These are phyloP conservation scores for Cotesia glomerata DNA, from an alignment of 1,140 invertebrate species.

Conservation along the genomic window DNA sequence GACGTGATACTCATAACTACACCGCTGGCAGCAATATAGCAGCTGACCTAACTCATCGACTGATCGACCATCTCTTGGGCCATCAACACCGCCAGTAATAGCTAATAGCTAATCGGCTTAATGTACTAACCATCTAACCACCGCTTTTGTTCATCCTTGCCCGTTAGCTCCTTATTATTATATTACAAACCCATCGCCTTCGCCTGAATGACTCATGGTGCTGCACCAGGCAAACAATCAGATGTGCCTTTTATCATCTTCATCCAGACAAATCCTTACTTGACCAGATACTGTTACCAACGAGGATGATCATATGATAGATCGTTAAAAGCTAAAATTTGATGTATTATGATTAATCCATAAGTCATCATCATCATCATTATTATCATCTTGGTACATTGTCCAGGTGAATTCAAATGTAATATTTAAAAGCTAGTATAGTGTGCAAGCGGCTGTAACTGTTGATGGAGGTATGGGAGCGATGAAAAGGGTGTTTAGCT, in stretches of 20 bases:
- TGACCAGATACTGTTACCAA: no score
- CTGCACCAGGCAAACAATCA: no score
- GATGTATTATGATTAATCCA: no score
- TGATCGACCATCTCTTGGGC: neutral
- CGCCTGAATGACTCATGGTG: neutral
- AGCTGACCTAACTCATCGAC: slow-evolving; percentile 13
- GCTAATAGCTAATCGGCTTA: slow-evolving; percentile 54
- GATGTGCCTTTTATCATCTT: no score
- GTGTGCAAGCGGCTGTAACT: neutral
- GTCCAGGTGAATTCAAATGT: no score
- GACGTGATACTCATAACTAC: neutral
- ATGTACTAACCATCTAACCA: slow-evolving; percentile 41
- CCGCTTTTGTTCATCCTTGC: slow-evolving; percentile 24
- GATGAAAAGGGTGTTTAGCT: slow-evolving; percentile 24
- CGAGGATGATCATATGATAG: no score
- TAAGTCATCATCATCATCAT: no score
- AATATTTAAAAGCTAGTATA: neutral
- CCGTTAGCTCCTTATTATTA: neutral
- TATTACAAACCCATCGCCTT: neutral
- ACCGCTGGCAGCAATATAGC: neutral
- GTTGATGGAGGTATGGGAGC: neutral
- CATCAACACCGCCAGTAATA: neutral
- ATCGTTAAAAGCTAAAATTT: no score
- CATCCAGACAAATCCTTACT: no score
- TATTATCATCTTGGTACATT: no score